A percentile compares a stretch with the other conserved stretches of the same genome.
Conservation (phyloP, 1,140 invertebrate genomes). For the Lysiphlebus fabarum region DNA sequence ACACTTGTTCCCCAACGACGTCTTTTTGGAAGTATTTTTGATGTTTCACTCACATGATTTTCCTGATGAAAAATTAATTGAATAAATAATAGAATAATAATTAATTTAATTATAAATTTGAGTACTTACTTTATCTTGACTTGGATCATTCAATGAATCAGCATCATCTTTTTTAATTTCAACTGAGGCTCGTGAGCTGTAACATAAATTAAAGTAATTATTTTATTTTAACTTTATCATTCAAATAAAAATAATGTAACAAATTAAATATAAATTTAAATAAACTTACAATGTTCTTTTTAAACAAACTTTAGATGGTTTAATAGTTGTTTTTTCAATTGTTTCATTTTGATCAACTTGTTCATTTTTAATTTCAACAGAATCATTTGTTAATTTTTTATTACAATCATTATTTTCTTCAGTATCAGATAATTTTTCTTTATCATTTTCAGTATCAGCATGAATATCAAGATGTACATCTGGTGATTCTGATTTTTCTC, state of each 20-base stretch:
- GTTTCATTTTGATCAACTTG: constrained; percentile 6
- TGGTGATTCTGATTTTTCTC: constrained; percentile 4
- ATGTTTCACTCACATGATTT: constrained; percentile 40
- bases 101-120: neutral
- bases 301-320: constrained; percentile 48
- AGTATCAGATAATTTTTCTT: constrained; percentile 11
- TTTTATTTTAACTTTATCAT: constrained; percentile 11
- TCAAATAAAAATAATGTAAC: constrained; percentile 4
- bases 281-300: constrained; percentile 51
- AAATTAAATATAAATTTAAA: constrained; percentile 1
- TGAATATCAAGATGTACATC: neutral
- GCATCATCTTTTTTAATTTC: constrained; percentile 33
- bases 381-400: neutral
- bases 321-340: constrained; percentile 26
- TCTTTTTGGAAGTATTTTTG: constrained; percentile 46
- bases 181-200: constrained; percentile 34
- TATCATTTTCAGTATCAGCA: constrained; percentile 16
- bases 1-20: constrained; percentile 51
- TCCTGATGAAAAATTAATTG: constrained; percentile 35
- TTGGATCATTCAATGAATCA: constrained; percentile 31
- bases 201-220: constrained; percentile 8
- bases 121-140: constrained; percentile 37
- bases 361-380: neutral
- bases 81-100: constrained; percentile 10
- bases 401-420: constrained; percentile 1